Evolutionary conservation across 2,113 vertebrate species (phyloP), one percentile per base, ranked within the genome.

Genomic region (Oriolus oriolus): DNA sequence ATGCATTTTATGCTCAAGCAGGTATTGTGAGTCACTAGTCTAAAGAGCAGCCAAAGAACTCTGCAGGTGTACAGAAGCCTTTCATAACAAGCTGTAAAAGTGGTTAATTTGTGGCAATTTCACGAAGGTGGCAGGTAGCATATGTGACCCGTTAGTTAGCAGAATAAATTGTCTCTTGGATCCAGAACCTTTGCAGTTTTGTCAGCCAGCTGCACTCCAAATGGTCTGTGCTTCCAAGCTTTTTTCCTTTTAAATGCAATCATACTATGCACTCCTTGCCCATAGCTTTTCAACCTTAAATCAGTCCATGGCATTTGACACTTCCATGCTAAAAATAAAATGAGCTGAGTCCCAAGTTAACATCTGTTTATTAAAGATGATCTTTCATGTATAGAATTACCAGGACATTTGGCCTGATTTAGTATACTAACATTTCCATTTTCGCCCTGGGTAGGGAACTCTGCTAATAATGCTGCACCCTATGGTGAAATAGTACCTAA

Each of bases 401-500:
- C 30, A 78, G 66, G 90, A 79, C 65, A 83, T 97, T 95, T 97
- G 84, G 84, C 60, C 91, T 98, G 96, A 97, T 98, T 97, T 97
- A 96, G 92, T 97, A 8, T 74, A 95, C 90, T 96, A 97, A 96
- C 96, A 93, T 96, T 98, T 98, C 92, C 87, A 95, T 37, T 93
- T 96, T 97, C 10, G 35, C 88, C 84, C 70, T 79, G 73, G 91
- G 39, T 89, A 93, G 64, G 73, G 50, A 97, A 42, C 59, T 96
- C 54, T 96, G 95, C 75, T 95, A 53, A 76, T 75, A 93, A 84
- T 22, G 61, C 63, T 92, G 59, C 81, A 94, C 84, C 65, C 77
- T 91, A 59, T 83, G 76, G 95, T 97, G 96, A 97, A 97, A 97
- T 95, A 97, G 92, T 84, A 85, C 85, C 91, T 98, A 92, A 98